These are phyloP conservation scores for Lytechinus variegatus DNA, from an alignment of 35 echinoderm and acorn worm species.

Conservation along the genomic window DNA sequence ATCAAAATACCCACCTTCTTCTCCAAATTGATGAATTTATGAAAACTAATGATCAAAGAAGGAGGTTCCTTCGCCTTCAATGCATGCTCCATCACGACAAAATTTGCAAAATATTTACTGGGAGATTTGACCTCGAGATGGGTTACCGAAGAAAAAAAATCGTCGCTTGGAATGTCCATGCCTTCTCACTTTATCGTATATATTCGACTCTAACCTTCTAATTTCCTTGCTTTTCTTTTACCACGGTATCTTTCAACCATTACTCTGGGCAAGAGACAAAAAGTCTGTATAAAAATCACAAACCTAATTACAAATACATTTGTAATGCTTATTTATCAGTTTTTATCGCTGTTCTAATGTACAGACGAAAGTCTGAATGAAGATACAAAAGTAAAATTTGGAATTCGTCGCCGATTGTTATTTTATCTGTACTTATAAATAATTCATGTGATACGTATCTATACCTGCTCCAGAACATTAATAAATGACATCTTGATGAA, in stretches of 20 bases:
- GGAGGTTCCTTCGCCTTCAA: constrained; percentile 6
- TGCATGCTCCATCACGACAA: constrained; percentile 44
- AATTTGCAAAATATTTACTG: constrained; percentile 49
- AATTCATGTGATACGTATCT: too few species aligned
- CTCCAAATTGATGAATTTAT: constrained; percentile 54
- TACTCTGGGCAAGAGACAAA: neutral
- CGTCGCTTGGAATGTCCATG: neutral
- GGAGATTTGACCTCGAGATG: constrained; percentile 33
- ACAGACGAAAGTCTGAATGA: too few species aligned
- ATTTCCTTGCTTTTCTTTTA: neutral
- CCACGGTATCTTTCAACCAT: neutral
- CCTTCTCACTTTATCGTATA: neutral
- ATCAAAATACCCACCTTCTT: constrained; percentile 12
- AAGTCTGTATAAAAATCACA: neutral
- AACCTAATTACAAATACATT: neutral
- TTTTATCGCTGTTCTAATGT: too few species aligned
- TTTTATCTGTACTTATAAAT: too few species aligned
- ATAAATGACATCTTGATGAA: neutral
- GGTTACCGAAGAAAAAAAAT: constrained; percentile 21
- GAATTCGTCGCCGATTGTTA: too few species aligned
- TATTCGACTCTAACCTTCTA: neutral
- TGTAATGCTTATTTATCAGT: neutral
- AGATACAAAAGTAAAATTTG: too few species aligned
- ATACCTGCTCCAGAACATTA: neutral
- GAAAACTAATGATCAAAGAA: constrained; percentile 43